These are phyloP conservation scores for Aquatica leii DNA, from an alignment of 2,888 invertebrate genomes.

Conservation along the genomic window DNA sequence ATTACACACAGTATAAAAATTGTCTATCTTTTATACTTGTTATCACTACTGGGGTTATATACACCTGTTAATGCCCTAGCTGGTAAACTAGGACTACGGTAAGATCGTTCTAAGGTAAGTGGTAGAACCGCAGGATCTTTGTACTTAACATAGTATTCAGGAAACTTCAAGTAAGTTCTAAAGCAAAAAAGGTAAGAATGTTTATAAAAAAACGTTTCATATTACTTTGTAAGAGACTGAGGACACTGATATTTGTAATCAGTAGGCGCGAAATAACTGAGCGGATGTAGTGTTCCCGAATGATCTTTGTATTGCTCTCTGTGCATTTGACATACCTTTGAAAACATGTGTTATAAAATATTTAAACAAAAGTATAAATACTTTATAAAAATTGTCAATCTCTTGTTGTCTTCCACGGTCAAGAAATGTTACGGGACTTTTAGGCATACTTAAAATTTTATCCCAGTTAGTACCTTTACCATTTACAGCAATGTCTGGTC, in stretches of 20 bases:
- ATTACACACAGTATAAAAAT: neutral
- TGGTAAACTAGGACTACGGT: constrained; percentile 65
- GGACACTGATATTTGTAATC: constrained; percentile 66
- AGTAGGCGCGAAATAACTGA: constrained; percentile 65
- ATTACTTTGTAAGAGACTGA: constrained; percentile 63
- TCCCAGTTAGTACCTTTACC: constrained; percentile 51
- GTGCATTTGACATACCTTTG: constrained; percentile 67
- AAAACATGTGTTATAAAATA: constrained; percentile 5
- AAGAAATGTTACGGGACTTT: constrained; percentile 56
- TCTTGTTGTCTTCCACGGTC: constrained; percentile 58
- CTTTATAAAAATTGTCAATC: constrained; percentile 62
- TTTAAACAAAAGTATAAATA: constrained; percentile 32
- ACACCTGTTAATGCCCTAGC: constrained; percentile 66
- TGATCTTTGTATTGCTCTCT: constrained; percentile 71
- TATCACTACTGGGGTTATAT: constrained; percentile 65
- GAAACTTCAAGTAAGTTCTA: constrained; percentile 66
- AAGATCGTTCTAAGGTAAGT: constrained; percentile 62
- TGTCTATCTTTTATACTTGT: constrained; percentile 60
- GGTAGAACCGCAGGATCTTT: constrained; percentile 68
- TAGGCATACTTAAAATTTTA: constrained; percentile 53
- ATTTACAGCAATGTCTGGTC: constrained; percentile 54
- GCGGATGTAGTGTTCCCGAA: constrained; percentile 66
- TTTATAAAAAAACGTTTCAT: neutral
- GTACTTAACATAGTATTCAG: constrained; percentile 67
- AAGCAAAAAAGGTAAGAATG: constrained; percentile 27